These are phyloP conservation scores for Bubo scandiacus DNA, from an alignment of 2,113 vertebrate genomes.

Conservation along the genomic window DNA sequence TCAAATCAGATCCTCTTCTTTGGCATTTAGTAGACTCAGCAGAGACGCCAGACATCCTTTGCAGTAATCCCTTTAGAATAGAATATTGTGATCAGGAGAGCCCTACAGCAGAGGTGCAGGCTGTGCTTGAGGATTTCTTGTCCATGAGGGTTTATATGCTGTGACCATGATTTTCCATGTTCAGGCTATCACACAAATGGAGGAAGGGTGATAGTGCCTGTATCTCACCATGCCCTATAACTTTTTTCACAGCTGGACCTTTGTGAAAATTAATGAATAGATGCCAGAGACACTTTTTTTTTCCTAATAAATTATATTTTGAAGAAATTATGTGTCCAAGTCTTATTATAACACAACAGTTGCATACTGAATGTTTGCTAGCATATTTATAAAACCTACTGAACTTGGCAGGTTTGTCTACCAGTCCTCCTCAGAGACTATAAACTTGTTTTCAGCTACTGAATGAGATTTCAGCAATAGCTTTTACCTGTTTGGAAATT, in stretches of 20 bases:
- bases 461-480: neutral
- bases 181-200: neutral
- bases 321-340: neutral
- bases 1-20: neutral
- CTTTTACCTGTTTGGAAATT: neutral
- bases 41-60: neutral
- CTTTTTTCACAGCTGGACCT: neutral
- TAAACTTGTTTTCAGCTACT: neutral
- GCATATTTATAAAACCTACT: neutral
- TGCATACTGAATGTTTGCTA: neutral
- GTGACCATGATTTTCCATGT: neutral
- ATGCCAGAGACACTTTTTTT: neutral
- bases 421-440: neutral
- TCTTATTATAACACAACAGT: neutral
- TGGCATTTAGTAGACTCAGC: neutral
- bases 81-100: neutral
- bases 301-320: neutral
- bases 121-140: neutral
- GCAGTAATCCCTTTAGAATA: neutral
- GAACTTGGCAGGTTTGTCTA: neutral
- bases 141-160: neutral
- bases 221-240: neutral
- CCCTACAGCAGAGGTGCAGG: neutral
- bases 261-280: neutral
- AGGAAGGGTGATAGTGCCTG: neutral